Evolutionary conservation across 2,888 invertebrate species (phyloP).

Genomic region (Sarcophaga rosellei): DNA sequence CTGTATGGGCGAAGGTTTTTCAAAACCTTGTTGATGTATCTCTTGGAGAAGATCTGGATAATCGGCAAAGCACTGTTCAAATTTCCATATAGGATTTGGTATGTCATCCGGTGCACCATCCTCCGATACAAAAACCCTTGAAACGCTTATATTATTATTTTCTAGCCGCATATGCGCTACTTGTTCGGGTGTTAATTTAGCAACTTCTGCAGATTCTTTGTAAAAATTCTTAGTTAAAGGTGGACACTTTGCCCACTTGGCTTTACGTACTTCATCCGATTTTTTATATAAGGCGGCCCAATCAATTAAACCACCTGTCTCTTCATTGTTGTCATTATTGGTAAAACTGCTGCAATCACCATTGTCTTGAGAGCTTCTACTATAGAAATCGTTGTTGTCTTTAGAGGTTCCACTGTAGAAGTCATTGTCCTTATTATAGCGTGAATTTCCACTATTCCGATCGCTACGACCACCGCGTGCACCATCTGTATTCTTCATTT

Average conservation of each 20-base stretch:
- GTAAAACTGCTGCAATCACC: background rate
- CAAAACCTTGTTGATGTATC: constrained; percentile 90
- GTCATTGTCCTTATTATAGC: constrained; percentile 1
- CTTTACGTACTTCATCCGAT: constrained; percentile 82
- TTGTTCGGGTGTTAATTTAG: constrained; percentile 85
- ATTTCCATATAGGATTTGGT: constrained; percentile 83
- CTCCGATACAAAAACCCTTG: constrained; percentile 83
- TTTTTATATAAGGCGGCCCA: constrained; percentile 75
- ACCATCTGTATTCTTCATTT: constrained; percentile 64
- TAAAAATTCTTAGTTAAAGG: constrained; percentile 92
- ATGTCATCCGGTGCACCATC: constrained; percentile 75
- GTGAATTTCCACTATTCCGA: background rate
- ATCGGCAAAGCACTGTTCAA: constrained; percentile 90
- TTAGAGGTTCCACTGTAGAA: too few relatives aligned
- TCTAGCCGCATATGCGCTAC: constrained; percentile 85
- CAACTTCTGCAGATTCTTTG: constrained; percentile 87
- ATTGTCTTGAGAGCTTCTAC: constrained; percentile 4
- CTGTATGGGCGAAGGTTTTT: constrained; percentile 94
- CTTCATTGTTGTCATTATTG: background rate
- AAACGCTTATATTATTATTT: constrained; percentile 89
- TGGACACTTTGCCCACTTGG: constrained; percentile 86
- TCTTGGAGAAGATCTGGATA: constrained; percentile 93
- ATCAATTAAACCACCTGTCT: constrained; percentile 72
- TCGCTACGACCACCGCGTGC: constrained; percentile 36
- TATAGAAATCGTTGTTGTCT: constrained; percentile 17